These are phyloP conservation scores for Scaptomyza pallida DNA, from an alignment of 1,140 invertebrate species.

Conservation along the genomic window DNA sequence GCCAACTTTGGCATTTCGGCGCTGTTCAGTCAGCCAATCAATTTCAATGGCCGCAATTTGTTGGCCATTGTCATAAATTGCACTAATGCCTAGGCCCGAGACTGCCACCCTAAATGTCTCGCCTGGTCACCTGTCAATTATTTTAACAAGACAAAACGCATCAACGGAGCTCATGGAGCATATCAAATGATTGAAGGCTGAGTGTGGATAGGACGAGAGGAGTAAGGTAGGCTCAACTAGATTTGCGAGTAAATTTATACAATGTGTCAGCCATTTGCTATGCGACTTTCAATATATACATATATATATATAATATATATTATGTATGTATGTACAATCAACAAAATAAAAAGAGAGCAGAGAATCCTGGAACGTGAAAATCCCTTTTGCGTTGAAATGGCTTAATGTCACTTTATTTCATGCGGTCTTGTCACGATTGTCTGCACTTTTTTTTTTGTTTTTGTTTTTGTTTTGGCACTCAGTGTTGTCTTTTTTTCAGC, in stretches of 20 bases:
- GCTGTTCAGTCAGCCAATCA: constrained; percentile 51
- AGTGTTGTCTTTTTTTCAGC: constrained; percentile 2
- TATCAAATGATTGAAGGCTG: constrained; percentile 2
- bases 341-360: constrained; percentile 24
- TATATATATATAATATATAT: constrained; percentile 46
- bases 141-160: constrained; percentile 81
- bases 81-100: constrained; percentile 53
- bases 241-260: constrained; percentile 59
- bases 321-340: constrained; percentile 29
- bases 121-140: constrained; percentile 71
- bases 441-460: constrained; percentile 33
- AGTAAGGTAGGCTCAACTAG: constrained; percentile 28
- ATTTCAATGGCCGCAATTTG: constrained; percentile 74
- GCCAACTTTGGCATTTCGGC: neutral
- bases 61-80: constrained; percentile 71
- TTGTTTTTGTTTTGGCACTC: constrained; percentile 13
- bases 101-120: constrained; percentile 5
- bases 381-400: constrained; percentile 80
- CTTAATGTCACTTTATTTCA: constrained; percentile 81
- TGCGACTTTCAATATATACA: constrained; percentile 31
- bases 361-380: constrained; percentile 51
- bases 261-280: constrained; percentile 57
- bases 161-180: constrained; percentile 52
- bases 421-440: constrained; percentile 77
- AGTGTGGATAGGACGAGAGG: neutral